Evolutionary conservation across 2,888 invertebrate species (phyloP).

Genomic region (Taenaris catops): DNA sequence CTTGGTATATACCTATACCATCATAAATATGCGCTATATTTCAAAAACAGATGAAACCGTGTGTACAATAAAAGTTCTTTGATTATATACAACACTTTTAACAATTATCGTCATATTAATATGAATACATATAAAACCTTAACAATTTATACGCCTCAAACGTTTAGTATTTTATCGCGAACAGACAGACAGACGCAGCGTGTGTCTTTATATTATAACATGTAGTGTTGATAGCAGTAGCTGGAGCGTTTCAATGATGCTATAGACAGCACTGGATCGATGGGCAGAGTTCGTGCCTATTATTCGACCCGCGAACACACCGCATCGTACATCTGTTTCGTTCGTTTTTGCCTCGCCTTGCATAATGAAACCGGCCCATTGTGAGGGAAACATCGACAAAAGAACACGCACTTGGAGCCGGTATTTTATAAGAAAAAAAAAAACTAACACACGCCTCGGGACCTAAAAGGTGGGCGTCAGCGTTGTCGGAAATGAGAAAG

Average conservation of each 20-base stretch:
- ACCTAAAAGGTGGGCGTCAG: conserved; percentile 67
- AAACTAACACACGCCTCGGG: conserved; percentile 56
- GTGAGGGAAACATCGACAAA: conserved; percentile 69
- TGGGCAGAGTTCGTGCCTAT: conserved; percentile 64
- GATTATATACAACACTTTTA: too few relatives aligned
- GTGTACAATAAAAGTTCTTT: too few relatives aligned
- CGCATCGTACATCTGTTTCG: conserved; percentile 73
- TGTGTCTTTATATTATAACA: too few relatives aligned
- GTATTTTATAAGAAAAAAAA: conserved; percentile 71
- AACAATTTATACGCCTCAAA: too few relatives aligned
- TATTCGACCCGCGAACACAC: conserved; percentile 59
- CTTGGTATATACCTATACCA: too few relatives aligned
- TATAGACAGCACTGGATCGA: conserved; percentile 67
- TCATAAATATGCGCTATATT: too few relatives aligned
- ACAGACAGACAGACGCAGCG: too few relatives aligned
- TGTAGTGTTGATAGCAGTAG: conserved; percentile 22
- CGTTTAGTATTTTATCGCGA: too few relatives aligned
- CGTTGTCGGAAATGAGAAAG: conserved; percentile 69
- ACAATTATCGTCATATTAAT: too few relatives aligned
- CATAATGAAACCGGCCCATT: conserved; percentile 73
- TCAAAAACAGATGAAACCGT: too few relatives aligned
- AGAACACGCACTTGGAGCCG: conserved; percentile 63
- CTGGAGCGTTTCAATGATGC: conserved; percentile 32
- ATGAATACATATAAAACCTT: too few relatives aligned
- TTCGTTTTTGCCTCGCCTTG: conserved; percentile 67